Evolutionary conservation across 2,888 invertebrate genomes (phyloP), one percentile per base, ranked within the genome.

Genomic region (Stictocephala bisonia): DNA sequence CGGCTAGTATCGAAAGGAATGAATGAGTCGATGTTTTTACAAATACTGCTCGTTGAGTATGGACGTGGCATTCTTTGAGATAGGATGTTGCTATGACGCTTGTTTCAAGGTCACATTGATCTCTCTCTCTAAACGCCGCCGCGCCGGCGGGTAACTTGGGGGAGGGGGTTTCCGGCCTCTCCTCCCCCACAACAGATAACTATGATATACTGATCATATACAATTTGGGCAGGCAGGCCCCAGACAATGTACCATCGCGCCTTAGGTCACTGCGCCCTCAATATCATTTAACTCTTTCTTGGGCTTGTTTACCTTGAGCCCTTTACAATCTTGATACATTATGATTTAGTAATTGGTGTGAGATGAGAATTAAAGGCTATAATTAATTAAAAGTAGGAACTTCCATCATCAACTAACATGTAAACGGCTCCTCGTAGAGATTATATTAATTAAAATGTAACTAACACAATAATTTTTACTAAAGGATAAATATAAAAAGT

Each of bases 171-270:
- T 73, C 67, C 73, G 68, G 58, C 56, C 73, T n/a, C n/a, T n/a
- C 40, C 69, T 44, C 71, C 56, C 40, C 44, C 35, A 51, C 64
- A 26, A 41, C 58, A 41, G 60, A 48, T 35, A 56, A 29, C 7
- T 53, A 60, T 64, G 71, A 72, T 64, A 73, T 60, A 73, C 73
- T 64, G 60, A 70, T 64, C 73, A 64, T 58, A 29, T 71, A 71
- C 70, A 71, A 71, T 58, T 58, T 71, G 44, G 64, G 44, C 44
- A 26, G 20, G 51, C 1, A 44, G 44, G 44, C 15, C 35, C 44
- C 44, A 26, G 44, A 64, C 64, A 64, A 64, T 64, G 44, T 41
- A 64, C 41, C 64, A 44, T 64, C 44, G 24, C 41, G 60, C 40
- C 41, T 22, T 15, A 31, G 56, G 56, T 56, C 9, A n/a, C n/a